Base-by-base conservation (phyloP, 2,888 invertebrate species). In the Pyrrhosoma nymphula region DNA sequence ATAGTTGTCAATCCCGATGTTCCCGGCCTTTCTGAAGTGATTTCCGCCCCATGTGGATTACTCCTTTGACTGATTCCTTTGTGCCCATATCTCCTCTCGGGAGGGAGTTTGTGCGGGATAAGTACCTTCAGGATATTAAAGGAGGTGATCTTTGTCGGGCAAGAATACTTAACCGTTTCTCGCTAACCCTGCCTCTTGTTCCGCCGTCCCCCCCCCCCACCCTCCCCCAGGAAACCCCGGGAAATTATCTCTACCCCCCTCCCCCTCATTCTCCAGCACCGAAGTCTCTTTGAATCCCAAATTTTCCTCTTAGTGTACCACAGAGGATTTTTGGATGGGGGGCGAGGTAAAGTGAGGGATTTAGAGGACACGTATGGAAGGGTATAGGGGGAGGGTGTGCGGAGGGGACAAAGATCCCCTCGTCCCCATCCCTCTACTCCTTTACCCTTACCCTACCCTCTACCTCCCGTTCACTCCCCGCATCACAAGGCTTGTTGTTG, bases 221-320 rank as follows among this genome's bases (percentile, higher is more conserved):
- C 16, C 56, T 56, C 75, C 30, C 82, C 35, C 12, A 35, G 30
- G 82, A 82, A 82, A 35, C 82, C 82, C 30, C 1, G 82, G 82
- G 14, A 12, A 35, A 35, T 82, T 82, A 30, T 82, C 69, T 82
- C 35, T 14, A 14, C 69, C 69, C 26, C n/a, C 26, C 69, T 4
- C n/a, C 18, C 69, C n/a, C n/a, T 69, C n/a, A 1, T 10, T 26
- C 23, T n/a, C 69, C n/a, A 20, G 47, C 47, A 60, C n/a, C 75
- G 20, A 30, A 18, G 30, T 82, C 82, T 82, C 82, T 82, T 82
- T 82, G 82, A 82, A 82, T 82, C 82, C 30, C 82, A 82, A 82
- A 82, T 82, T 82, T 82, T 82, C 82, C 82, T 30, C 35, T 4
- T 20, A 60, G 30, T 35, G 35, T n/a, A n/a, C 82, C 82, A 35